Base-by-base conservation (phyloP, 1,140 invertebrate species). In the Drosophila jambulina region DNA sequence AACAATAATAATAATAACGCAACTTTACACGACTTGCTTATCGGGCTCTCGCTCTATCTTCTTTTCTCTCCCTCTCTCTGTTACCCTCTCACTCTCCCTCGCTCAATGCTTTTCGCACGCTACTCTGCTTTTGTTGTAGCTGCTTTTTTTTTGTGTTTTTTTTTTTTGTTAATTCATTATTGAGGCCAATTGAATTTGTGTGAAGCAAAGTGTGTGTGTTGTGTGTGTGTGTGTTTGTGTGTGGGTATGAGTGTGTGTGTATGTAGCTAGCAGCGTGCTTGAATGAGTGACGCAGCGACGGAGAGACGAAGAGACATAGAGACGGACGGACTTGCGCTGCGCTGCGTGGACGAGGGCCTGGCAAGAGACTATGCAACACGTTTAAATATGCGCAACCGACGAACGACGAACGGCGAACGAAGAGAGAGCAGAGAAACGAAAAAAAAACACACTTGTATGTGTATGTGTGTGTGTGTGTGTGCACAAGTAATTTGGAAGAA, bases 131-230 rank as follows among this genome's bases (percentile, higher is more conserved):
- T 29, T 85, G 53, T 57, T 74, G 60, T 59, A 60, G 40, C 43
- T 74, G 49, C 69, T 75, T 65, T 72, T 68, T 68, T 62, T 54
- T 6, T 23, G 34, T 45, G 46, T 36, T 70, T 86, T 68, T 80
- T 87, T 85, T 82, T 87, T 87, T 87, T 75, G 85, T 88, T 88
- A 90, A 88, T 88, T 88, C 84, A 90, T 88, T 88, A 88, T 88
- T 88, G 84, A 88, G 84, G 85, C 84, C 84, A 88, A 88, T 88
- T 88, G 85, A 88, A 88, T 90, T 90, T 88, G 78, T 90, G 74
- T 84, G 72, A 81, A 67, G 51, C 45, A 59, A 36, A 72, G 25
- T 78, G 43, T 57, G 57, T 43, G 43, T 51, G 6, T 48, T 46
- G 15, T 61, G 42, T 43, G 38, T 40, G 40, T 43, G 40, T 43